Evolutionary conservation across 2,113 vertebrate genomes (phyloP).

Genomic region (Isichthys henryi): DNA sequence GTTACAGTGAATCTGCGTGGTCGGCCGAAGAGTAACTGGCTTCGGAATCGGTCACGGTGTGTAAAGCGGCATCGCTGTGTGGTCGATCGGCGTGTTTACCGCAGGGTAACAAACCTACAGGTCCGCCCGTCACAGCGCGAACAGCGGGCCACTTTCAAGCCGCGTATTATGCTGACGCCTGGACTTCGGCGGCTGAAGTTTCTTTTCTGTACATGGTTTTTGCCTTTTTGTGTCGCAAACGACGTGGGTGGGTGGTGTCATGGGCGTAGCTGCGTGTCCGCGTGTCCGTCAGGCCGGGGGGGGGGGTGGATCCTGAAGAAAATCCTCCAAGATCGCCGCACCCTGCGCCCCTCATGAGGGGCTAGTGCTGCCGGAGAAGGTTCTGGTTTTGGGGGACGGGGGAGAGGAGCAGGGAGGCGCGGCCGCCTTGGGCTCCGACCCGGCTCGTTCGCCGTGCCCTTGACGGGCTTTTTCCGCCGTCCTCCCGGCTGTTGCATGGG

Average conservation of each 20-base stretch:
- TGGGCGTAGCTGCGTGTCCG: constrained; percentile 57
- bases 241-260: constrained; percentile 49
- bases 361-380: background rate
- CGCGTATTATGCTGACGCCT: background rate
- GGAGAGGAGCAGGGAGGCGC: background rate
- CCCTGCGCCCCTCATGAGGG: background rate
- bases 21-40: background rate
- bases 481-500: background rate
- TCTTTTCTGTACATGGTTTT: background rate
- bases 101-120: background rate
- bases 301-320: background rate
- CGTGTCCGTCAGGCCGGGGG: constrained; percentile 22
- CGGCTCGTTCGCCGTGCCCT: background rate
- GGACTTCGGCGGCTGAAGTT: background rate
- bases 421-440: background rate
- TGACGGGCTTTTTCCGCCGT: background rate
- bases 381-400: background rate
- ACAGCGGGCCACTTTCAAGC: background rate
- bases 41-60: background rate
- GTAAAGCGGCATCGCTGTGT: background rate
- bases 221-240: background rate
- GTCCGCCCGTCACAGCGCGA: background rate
- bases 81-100: background rate
- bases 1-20: background rate
- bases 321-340: constrained; percentile 1